Percentiles rank a stretch among this genome's conserved stretches.
Evolutionary conservation across 2,888 invertebrate species (phyloP).

Genomic region (Ariolimax columbianus): DNA sequence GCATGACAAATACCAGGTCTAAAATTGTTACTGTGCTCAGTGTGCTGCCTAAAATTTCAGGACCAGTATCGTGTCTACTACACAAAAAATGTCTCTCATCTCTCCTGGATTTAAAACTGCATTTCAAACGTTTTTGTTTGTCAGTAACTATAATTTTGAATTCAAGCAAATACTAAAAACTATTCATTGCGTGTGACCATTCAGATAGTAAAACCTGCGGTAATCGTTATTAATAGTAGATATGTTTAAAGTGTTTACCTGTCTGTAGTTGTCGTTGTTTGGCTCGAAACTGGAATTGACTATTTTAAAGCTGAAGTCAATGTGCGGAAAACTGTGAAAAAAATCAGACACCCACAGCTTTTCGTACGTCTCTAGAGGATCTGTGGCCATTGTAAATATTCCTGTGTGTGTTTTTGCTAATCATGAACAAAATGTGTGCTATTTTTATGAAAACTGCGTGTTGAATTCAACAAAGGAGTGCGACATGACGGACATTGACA

Average conservation of each 20-base stretch:
- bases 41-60: no score
- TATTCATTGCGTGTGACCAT: no score
- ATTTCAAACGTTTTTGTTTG: no score
- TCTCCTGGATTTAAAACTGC: no score
- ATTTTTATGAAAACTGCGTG: neutral
- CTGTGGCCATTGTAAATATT: constrained; percentile 26
- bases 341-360: constrained; percentile 84
- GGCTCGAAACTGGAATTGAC: constrained; percentile 84
- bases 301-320: constrained; percentile 26
- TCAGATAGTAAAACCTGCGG: no score
- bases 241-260: constrained; percentile 82
- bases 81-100: no score
- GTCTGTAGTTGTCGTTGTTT: constrained; percentile 91
- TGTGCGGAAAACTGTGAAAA: constrained; percentile 93
- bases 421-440: neutral
- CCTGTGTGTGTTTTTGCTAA: neutral
- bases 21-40: no score
- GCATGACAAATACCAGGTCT: no score
- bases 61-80: no score
- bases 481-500: neutral
- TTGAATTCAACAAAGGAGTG: neutral
- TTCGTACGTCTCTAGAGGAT: constrained; percentile 35
- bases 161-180: no score
- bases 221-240: no score
- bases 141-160: no score